Base-by-base conservation (phyloP, 2,888 invertebrate species). In the Eupithecia pulchellata region DNA sequence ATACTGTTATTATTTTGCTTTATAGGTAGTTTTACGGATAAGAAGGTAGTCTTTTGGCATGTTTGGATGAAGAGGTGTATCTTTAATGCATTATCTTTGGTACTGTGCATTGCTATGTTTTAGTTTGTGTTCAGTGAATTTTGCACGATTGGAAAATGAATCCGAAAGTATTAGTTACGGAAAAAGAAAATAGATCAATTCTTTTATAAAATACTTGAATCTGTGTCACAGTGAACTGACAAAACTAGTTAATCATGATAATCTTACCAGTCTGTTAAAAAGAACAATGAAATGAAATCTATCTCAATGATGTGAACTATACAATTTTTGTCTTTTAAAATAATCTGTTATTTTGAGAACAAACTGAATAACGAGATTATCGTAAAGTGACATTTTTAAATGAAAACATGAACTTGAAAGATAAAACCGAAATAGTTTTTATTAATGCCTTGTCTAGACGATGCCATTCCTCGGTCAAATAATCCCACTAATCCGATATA, bases 401-500 rank as follows among this genome's bases (percentile, higher is more conserved):
- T 4, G n/a, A 39, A 20, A 14, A 47, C 2, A 2, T 20, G 8
- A n/a, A 6, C 14, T 14, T 6, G n/a, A 47, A n/a, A n/a, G n/a
- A 47, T 6, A 6, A n/a, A 60, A 60, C 32, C 32, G 4, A 20
- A 61, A 34, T 32, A 32, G 20, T 20, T 29, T 30, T 11, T 34
- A n/a, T 5, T 55, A 27, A 64, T 66, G 68, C 72, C 71, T 57
- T 66, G 81, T 81, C 80, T 82, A 81, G 82, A 77, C 78, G 76
- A 69, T 73, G 79, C 68, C 70, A 74, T 74, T 79, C 73, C 69
- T 75, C 39, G 30, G 57, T 75, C 68, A 69, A 77, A 71, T 79
- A 79, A 79, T 78, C 74, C 76, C 72, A 68, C 72, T 84, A 82
- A 75, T 73, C 79, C 77, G 75, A 82, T 79, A 78, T 75, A 79